Evolutionary conservation across 1,140 invertebrate species (phyloP), one percentile per base, ranked within the genome.

Genomic region (Aphidius ervi): DNA sequence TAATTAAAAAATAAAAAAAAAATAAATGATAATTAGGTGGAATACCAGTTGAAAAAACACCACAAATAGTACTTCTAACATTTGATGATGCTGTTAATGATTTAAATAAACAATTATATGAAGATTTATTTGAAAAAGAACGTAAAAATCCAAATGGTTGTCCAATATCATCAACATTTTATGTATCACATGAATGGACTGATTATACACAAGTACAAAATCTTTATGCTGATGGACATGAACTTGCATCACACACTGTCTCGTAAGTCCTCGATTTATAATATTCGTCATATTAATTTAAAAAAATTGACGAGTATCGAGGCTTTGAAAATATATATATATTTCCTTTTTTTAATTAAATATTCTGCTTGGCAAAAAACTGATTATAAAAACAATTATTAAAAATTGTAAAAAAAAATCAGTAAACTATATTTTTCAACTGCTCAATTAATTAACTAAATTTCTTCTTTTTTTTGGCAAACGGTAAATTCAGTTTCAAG

Each of bases 151-250:
- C 94, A 8, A 97, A 98, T 78, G 95, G 95, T 41, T 97, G 95
- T 77, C 94, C 95, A 1, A 96, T 99, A 66, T 85, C 88, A 40
- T 94, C 93, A 42, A 97, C 95, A 20, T 97, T 98, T 83, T 99
- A 98, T 78, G 93, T 98, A 37, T 97, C 94, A 42, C 95, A 98
- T 78, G 94, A 97, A 78, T 98, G 93, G 92, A 98, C 95, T 37
- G 94, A 98, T 81, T 98, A 98, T 82, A 92, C 91, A 75, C 93
- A 97, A 82, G 94, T 97, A 40, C 94, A 97, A 81, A 96, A 96
- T 77, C 85, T 98, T 47, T 97, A 97, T 78, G 85, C 92, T 63
- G 85, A 87, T 73, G 95, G 95, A 68, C 94, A 97, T 74, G 96
- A 98, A 83, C 94, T 98, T 77, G 95, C 94, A 48, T 94, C 94